Evolutionary conservation across 1,140 invertebrate genomes (phyloP).

Genomic region (Drosophila bipectinata): DNA sequence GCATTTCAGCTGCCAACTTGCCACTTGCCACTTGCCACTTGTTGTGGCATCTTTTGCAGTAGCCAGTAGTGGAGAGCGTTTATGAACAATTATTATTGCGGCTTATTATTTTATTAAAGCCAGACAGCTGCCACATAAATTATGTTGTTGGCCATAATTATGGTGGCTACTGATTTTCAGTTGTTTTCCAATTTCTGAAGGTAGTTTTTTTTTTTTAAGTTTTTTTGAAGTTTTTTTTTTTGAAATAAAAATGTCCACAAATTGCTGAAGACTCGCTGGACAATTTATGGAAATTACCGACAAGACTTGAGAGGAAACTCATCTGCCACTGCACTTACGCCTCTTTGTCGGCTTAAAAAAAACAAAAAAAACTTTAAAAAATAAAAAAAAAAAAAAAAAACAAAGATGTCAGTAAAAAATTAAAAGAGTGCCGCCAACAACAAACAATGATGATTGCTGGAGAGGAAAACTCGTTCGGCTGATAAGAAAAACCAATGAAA

Average conservation of each 20-base stretch:
- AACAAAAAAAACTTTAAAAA: background rate
- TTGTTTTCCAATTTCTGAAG: background rate
- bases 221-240: slow-evolving; percentile 2
- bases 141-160: slow-evolving; percentile 29
- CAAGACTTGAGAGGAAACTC: background rate
- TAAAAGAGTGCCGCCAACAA: slow-evolving; percentile 14
- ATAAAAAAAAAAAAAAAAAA: background rate
- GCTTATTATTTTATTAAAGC: slow-evolving; percentile 32
- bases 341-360: slow-evolving; percentile 29
- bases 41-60: slow-evolving; percentile 4
- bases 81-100: slow-evolving; percentile 35
- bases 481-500: slow-evolving; percentile 46
- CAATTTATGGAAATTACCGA: slow-evolving; percentile 42
- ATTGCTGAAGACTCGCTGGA: slow-evolving; percentile 24
- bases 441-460: background rate
- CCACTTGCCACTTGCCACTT: slow-evolving; percentile 5
- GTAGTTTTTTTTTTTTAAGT: background rate
- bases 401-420: slow-evolving; percentile 3
- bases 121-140: slow-evolving; percentile 30
- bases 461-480: slow-evolving; percentile 36
- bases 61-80: background rate
- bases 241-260: slow-evolving; percentile 25
- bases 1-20: slow-evolving; percentile 13
- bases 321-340: slow-evolving; percentile 50
- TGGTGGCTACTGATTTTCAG: slow-evolving; percentile 10